Conservation (phyloP, 2,888 invertebrate genomes). For the Tiliacea citrago region DNA sequence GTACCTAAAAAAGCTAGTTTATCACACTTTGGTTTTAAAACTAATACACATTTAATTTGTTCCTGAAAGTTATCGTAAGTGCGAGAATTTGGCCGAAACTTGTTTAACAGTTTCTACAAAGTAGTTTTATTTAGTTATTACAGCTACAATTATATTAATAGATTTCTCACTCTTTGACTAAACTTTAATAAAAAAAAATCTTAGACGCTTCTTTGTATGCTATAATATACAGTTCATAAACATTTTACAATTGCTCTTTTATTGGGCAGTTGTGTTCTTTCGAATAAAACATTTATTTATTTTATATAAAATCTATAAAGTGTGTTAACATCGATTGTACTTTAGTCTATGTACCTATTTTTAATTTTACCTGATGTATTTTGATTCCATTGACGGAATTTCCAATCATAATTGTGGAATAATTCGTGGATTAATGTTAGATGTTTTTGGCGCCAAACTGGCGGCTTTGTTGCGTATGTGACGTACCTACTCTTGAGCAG, state of each 20-base stretch:
- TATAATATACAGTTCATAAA: slow-evolving; percentile 41
- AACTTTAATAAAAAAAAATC: slow-evolving; percentile 42
- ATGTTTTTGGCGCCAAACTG: slow-evolving; percentile 1
- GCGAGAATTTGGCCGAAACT: slow-evolving; percentile 61
- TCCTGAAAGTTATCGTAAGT: slow-evolving; percentile 51
- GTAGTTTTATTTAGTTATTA: slow-evolving; percentile 40
- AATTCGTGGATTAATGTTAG: slow-evolving; percentile 3
- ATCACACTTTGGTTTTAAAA: slow-evolving; percentile 76
- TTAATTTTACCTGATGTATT: slow-evolving; percentile 30
- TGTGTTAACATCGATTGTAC: slow-evolving; percentile 29
- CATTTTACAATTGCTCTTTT: slow-evolving; percentile 45
- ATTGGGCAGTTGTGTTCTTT: slow-evolving; percentile 38
- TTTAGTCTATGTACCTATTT: slow-evolving; percentile 24
- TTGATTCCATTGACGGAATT: slow-evolving; percentile 1
- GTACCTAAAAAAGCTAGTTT: slow-evolving; percentile 73
- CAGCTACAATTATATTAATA: slow-evolving; percentile 46
- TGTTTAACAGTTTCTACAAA: slow-evolving; percentile 44
- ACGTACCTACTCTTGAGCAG: not conserved
- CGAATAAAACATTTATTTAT: slow-evolving; percentile 24
- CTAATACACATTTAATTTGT: slow-evolving; percentile 61
- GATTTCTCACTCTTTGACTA: slow-evolving; percentile 77
- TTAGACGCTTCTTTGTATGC: slow-evolving; percentile 15
- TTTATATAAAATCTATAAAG: slow-evolving; percentile 32
- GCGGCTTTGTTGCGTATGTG: not conserved
- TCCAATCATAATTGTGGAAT: slow-evolving; percentile 19